Base-by-base conservation (phyloP, 1,140 invertebrate species). In the Contarinia nasturtii region DNA sequence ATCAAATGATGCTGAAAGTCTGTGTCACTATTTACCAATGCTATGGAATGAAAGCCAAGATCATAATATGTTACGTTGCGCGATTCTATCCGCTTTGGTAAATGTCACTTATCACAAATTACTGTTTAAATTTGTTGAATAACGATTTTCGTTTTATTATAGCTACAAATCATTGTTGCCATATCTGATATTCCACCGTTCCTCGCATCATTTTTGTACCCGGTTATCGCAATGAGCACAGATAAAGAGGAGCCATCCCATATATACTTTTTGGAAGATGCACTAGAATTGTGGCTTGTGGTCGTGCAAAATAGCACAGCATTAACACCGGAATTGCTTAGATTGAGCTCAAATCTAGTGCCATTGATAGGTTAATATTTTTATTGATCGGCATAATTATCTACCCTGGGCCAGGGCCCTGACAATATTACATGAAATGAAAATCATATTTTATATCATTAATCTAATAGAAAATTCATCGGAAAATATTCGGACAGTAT, bases 241-340 rank as follows among this genome's bases (percentile, higher is more conserved):
- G 82, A 91, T 58, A 67, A 84, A 0, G 75, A 75, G 48, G 76
- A 88, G 60, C 75, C 77, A 34, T 79, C 77, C 14, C 82, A 90
- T 60, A 78, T 94, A 36, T 94, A 94, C 66, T 71, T 94, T 38
- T 65, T 92, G 51, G 90, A 95, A 65, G 91, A 97, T 67, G 89
- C 86, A 0, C 68, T 96, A 33, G 82, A 88, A 54, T 71, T 97
- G 45, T 95, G 91, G 89, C 67, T 81, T 44, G 77, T 80, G 3
- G 74, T 89, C 12, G 65, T 97, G 45, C 79, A 90, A 58, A 82
- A 86, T 57, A 72, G 80, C 1, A 69, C 79, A 1, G 57, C 61
- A 0, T 63, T 76, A 33, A 73, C 69, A 0, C 67, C 70, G 14
- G 70, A 74, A 45, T 69, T 90, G 36, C 65, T 92, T 53, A 69